Evolutionary conservation across 2,888 invertebrate species (phyloP).

Genomic region (Ischnus inquisitorius): DNA sequence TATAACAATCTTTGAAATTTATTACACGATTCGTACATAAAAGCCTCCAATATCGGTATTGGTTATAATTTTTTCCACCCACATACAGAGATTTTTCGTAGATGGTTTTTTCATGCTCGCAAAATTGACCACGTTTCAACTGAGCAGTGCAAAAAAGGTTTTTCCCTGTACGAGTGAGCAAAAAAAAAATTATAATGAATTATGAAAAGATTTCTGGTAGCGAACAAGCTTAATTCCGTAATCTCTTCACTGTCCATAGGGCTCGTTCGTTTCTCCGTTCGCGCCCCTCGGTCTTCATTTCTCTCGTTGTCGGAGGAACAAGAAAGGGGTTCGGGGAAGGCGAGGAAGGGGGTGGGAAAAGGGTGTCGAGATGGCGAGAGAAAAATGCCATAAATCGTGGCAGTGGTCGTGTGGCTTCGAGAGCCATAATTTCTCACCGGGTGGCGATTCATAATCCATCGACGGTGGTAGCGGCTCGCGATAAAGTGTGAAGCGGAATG

Average conservation of each 20-base stretch:
- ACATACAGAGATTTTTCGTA: too few species aligned
- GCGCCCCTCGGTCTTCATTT: constrained; percentile 31
- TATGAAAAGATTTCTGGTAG: constrained; percentile 8
- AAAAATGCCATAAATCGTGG: constrained; percentile 64
- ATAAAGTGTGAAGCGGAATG: constrained; percentile 45
- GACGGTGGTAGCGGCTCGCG: constrained; percentile 38
- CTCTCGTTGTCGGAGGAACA: not conserved
- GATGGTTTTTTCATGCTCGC: too few species aligned
- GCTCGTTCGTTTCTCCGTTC: constrained; percentile 18
- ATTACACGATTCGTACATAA: too few species aligned
- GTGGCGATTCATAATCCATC: constrained; percentile 73
- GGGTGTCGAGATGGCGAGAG: constrained; percentile 13
- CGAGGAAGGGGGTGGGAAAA: not conserved
- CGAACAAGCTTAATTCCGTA: constrained; percentile 32
- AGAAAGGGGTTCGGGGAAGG: too few species aligned
- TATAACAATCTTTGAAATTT: too few species aligned
- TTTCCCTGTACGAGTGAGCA: too few species aligned
- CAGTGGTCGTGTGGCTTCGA: constrained; percentile 63
- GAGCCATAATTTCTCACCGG: constrained; percentile 71
- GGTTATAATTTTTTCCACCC: too few species aligned
- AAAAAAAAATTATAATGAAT: constrained; percentile 17
- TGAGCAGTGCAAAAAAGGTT: too few species aligned
- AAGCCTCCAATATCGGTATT: too few species aligned
- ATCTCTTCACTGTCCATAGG: constrained; percentile 8
- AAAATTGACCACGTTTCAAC: too few species aligned